Evolutionary conservation across 2,113 vertebrate genomes (phyloP).

Genomic region (Cottus gobio): DNA sequence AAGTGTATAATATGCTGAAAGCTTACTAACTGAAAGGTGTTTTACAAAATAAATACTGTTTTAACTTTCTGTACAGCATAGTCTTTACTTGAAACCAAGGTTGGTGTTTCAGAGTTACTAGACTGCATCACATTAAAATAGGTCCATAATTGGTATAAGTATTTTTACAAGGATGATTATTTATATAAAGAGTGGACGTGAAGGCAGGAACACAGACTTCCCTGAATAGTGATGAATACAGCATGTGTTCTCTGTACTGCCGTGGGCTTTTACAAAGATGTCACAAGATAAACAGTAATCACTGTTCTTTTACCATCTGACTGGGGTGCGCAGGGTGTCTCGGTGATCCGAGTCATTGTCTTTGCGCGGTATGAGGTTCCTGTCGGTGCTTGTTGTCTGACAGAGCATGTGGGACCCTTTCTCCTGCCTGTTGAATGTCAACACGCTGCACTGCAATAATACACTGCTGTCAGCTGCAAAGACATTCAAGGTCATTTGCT

Average conservation of each 20-base stretch:
- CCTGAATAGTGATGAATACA: conserved; percentile 30
- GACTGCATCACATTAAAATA: conserved; percentile 9
- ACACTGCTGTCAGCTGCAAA: conserved; percentile 70
- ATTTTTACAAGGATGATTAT: conserved; percentile 54
- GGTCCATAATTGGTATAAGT: conserved; percentile 49
- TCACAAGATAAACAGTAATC: conserved; percentile 41
- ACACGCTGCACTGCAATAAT: conserved; percentile 75
- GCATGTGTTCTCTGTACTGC: not conserved
- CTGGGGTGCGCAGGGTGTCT: conserved; percentile 25
- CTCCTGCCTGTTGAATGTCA: conserved; percentile 82
- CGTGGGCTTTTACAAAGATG: conserved; percentile 11
- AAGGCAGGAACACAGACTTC: conserved; percentile 17
- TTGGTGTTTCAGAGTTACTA: not conserved
- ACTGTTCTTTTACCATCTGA: conserved; percentile 8
- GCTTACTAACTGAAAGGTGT: not conserved
- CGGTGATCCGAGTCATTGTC: conserved; percentile 50
- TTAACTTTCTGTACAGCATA: not conserved
- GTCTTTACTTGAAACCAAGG: not conserved
- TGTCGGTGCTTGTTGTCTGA: conserved; percentile 80
- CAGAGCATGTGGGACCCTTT: conserved; percentile 80
- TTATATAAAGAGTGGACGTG: conserved; percentile 37
- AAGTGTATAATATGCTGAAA: not conserved
- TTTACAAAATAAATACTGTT: not conserved
- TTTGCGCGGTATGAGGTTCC: conserved; percentile 71
- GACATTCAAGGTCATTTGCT: conserved; percentile 74